Conservation (phyloP, 2,113 vertebrate species). For the Otis tarda region DNA sequence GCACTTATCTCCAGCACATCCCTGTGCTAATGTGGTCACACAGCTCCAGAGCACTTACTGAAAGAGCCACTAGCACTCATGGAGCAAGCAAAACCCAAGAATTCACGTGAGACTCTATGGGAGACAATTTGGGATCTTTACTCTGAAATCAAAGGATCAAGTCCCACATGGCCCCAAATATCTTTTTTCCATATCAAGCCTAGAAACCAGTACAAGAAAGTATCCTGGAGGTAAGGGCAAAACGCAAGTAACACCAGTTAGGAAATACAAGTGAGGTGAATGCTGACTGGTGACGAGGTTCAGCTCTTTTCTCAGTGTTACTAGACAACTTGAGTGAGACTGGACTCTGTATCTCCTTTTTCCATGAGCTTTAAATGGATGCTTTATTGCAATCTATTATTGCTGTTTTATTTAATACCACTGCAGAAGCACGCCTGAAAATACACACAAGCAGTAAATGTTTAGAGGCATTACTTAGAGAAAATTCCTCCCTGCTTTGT, state of each 20-base stretch:
- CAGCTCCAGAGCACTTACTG: neutral
- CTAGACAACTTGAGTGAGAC: neutral
- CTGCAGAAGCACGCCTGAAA: neutral
- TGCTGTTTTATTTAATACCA: neutral
- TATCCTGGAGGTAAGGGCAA: neutral
- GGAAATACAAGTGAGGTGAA: neutral
- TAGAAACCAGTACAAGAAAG: neutral
- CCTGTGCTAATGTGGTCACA: neutral
- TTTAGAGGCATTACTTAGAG: neutral
- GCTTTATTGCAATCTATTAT: neutral
- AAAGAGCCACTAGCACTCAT: rapidly evolving
- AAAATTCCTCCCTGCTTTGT: neutral
- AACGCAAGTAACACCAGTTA: neutral
- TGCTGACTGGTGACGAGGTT: neutral
- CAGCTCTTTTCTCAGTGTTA: neutral
- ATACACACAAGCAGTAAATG: neutral
- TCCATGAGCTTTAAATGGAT: neutral
- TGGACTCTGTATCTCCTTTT: neutral
- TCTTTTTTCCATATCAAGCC: neutral
- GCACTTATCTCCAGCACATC: neutral
- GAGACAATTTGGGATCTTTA: neutral
- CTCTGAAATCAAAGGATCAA: neutral
- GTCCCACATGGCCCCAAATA: neutral
- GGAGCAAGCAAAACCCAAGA: neutral
- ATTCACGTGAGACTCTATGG: neutral